Evolutionary conservation across 2,797 vertebrate species (phyloP).

Genomic region (Emys orbicularis): DNA sequence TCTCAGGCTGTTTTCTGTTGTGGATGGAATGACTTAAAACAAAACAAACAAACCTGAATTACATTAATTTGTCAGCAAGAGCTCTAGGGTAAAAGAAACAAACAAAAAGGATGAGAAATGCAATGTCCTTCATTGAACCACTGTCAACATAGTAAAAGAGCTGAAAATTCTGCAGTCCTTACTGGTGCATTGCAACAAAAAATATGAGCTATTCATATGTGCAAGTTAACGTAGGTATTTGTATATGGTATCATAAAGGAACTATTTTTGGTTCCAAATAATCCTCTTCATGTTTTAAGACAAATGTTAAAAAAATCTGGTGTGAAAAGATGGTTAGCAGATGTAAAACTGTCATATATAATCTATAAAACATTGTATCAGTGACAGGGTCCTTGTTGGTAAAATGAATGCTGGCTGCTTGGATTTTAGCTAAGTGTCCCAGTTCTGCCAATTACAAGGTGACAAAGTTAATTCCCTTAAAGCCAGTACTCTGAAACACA

Average conservation of each 20-base stretch:
- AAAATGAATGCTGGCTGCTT: slow-evolving; percentile 32
- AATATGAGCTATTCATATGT: neutral
- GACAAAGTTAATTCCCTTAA: slow-evolving; percentile 58
- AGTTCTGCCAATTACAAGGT: slow-evolving; percentile 36
- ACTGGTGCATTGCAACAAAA: rapidly evolving
- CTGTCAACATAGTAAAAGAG: neutral
- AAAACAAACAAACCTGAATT: neutral
- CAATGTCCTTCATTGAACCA: neutral
- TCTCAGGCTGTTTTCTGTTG: neutral
- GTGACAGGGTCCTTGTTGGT: neutral
- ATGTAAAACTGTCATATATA: slow-evolving; percentile 39
- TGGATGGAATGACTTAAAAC: neutral
- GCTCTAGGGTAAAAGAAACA: neutral
- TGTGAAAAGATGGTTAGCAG: slow-evolving; percentile 50
- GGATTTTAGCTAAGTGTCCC: slow-evolving; percentile 23
- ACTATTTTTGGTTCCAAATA: neutral
- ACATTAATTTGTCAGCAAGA: slow-evolving; percentile 16
- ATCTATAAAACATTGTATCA: slow-evolving; percentile 23
- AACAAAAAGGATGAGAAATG: neutral
- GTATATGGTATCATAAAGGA: neutral
- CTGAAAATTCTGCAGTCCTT: neutral
- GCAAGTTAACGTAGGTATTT: neutral
- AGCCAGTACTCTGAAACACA: slow-evolving; percentile 25
- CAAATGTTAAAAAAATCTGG: slow-evolving; percentile 11
- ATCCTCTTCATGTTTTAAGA: slow-evolving; percentile 2